These are phyloP conservation scores for Catostomus latipinnis DNA, from an alignment of 2,797 vertebrate genomes.

Conservation along the genomic window DNA sequence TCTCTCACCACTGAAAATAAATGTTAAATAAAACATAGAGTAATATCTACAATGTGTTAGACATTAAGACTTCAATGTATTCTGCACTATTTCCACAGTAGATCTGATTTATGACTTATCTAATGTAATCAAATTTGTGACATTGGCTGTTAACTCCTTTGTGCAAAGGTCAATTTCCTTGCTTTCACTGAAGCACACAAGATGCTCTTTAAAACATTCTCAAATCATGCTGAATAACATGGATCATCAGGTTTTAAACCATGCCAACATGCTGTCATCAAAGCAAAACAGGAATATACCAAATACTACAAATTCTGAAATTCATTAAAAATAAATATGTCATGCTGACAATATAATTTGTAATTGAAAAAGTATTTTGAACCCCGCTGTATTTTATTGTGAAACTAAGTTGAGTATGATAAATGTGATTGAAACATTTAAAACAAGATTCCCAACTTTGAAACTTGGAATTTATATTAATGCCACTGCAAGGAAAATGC, in stretches of 20 bases:
- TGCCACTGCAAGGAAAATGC: slow-evolving; percentile 62
- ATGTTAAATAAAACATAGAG: background rate
- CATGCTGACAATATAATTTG: too few species aligned
- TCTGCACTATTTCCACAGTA: too few species aligned
- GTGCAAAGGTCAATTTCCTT: too few species aligned
- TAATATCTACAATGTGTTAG: background rate
- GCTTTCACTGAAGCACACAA: too few species aligned
- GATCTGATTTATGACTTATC: too few species aligned
- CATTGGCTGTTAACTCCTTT: too few species aligned
- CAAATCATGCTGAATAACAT: too few species aligned
- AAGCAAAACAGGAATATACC: too few species aligned
- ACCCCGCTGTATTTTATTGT: background rate
- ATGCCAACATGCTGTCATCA: too few species aligned
- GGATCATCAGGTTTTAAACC: too few species aligned
- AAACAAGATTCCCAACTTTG: slow-evolving; percentile 46
- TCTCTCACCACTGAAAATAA: background rate
- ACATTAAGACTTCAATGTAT: background rate
- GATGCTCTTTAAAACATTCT: too few species aligned
- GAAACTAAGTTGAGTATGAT: background rate
- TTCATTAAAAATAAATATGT: background rate
- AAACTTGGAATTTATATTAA: slow-evolving; percentile 65
- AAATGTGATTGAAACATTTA: slow-evolving; percentile 8
- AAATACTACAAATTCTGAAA: background rate
- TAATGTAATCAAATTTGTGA: too few species aligned
- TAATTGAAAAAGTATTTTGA: background rate